These are phyloP conservation scores for Kryphioiulus occultus DNA, from an alignment of 2,888 invertebrate species.

Conservation along the genomic window DNA sequence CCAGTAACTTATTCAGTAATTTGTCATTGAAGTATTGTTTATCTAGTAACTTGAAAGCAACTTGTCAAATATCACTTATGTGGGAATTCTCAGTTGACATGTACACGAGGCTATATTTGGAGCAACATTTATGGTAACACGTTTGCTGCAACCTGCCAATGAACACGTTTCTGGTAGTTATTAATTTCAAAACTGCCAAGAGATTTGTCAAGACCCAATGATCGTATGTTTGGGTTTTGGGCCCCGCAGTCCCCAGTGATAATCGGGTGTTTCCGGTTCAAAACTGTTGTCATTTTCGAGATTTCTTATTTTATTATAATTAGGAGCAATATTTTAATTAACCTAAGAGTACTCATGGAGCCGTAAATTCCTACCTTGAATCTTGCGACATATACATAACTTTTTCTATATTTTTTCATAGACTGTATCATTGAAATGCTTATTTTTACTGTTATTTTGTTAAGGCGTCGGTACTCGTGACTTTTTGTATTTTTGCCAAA, in stretches of 20 bases:
- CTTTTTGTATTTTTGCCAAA: constrained; percentile 32
- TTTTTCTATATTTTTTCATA: constrained; percentile 35
- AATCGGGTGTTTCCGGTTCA: neutral
- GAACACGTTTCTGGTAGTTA: neutral
- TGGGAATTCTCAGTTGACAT: neutral
- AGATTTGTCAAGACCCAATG: neutral
- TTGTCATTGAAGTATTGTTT: neutral
- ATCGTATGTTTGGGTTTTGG: neutral
- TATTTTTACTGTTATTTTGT: constrained; percentile 21
- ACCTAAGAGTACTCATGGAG: constrained; percentile 27
- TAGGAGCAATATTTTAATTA: constrained; percentile 30
- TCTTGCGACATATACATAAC: neutral
- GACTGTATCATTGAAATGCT: constrained; percentile 31
- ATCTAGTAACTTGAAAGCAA: neutral
- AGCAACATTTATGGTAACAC: too few relatives aligned
- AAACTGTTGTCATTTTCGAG: constrained; percentile 18
- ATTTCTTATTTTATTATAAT: constrained; percentile 17
- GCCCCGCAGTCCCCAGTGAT: neutral
- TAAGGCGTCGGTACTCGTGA: neutral
- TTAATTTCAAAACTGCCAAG: neutral
- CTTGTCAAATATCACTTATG: neutral
- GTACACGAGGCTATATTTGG: too few relatives aligned
- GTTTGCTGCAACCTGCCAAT: too few relatives aligned
- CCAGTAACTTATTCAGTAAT: neutral
- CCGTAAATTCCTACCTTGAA: neutral